Percentiles rank a stretch among this genome's conserved stretches.
Evolutionary conservation across 2,797 vertebrate species (phyloP).

Genomic region (Gallinago nigripennis): DNA sequence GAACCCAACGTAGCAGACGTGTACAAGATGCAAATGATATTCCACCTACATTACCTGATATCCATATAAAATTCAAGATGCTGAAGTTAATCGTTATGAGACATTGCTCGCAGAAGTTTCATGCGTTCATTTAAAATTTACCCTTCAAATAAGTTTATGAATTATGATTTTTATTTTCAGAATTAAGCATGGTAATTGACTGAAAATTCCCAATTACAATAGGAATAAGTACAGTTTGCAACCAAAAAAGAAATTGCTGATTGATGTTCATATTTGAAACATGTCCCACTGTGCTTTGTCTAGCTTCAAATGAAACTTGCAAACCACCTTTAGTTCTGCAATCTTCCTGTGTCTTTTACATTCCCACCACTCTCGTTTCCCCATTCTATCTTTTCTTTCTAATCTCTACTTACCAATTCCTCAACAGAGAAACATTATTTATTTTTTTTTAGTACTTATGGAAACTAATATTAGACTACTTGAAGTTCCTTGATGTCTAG

Average conservation of each 20-base stretch:
- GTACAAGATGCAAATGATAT: background rate
- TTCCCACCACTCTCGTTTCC: background rate
- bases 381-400: background rate
- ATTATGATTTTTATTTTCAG: background rate
- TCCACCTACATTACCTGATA: background rate
- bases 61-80: background rate
- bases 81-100: background rate
- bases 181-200: background rate
- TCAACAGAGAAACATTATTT: background rate
- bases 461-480: background rate
- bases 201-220: background rate
- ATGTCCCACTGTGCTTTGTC: background rate
- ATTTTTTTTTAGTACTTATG: background rate
- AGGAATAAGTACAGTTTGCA: background rate
- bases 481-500: background rate
- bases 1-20: rapidly evolving
- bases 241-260: background rate
- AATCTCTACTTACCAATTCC: background rate
- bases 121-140: background rate
- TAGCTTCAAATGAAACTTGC: background rate
- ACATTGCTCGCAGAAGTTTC: background rate
- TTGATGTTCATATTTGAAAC: background rate
- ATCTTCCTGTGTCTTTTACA: background rate
- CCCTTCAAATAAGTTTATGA: background rate
- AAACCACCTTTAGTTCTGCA: background rate